Conservation (phyloP, 1,140 invertebrate genomes). For the Pogonus chalceus region DNA sequence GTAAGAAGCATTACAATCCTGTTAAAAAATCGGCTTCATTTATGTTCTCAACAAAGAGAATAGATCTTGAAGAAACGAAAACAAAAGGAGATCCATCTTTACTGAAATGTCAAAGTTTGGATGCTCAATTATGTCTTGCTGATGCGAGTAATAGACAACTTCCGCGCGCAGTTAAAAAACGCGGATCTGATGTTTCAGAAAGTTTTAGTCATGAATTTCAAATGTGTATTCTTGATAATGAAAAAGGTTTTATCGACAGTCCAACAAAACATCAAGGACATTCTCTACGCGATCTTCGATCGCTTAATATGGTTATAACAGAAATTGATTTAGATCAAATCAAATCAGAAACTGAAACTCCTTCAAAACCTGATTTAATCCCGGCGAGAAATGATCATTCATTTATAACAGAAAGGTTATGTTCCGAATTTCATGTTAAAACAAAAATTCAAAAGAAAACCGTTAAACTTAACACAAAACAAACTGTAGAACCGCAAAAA, state of each 20-base stretch:
- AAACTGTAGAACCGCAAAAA: background rate
- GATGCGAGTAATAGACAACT: conserved; percentile 15
- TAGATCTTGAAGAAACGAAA: conserved; percentile 21
- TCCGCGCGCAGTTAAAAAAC: conserved; percentile 13
- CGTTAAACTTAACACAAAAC: conserved; percentile 8
- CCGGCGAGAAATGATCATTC: conserved; percentile 24
- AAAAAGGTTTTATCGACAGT: conserved; percentile 7
- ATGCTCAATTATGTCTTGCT: conserved; percentile 22
- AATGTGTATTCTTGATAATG: conserved; percentile 27
- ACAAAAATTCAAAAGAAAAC: conserved; percentile 27
- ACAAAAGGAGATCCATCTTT: conserved; percentile 20
- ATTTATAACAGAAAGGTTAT: conserved; percentile 26
- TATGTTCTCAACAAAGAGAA: conserved; percentile 27
- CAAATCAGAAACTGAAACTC: conserved; percentile 10
- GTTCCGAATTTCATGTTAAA: conserved; percentile 29
- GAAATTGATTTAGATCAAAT: conserved; percentile 20
- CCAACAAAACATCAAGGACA: background rate
- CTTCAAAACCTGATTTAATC: conserved; percentile 27
- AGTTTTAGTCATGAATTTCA: conserved; percentile 25
- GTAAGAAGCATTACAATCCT: conserved; percentile 25
- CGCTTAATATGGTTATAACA: background rate
- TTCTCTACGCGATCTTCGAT: background rate
- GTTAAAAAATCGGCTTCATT: conserved; percentile 31
- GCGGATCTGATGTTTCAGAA: conserved; percentile 20
- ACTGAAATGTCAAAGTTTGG: conserved; percentile 29